Base-by-base conservation (phyloP, 2,113 vertebrate species). In the Pseudopipra pipra region DNA sequence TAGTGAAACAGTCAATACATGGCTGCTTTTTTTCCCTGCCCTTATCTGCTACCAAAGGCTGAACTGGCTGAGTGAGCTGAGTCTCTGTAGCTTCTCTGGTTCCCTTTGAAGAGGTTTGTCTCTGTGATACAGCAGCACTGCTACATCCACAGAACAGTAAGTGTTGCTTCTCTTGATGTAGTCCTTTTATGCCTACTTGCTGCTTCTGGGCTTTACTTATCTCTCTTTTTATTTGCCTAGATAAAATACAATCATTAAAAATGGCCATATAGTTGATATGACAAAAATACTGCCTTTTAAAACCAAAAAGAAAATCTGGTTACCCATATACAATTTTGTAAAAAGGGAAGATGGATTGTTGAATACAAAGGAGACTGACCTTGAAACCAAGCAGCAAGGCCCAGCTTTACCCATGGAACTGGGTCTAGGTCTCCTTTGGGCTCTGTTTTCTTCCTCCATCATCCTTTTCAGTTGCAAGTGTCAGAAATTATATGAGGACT, bases 31-130 rank as follows among this genome's bases (percentile, higher is more conserved):
- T 92, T 81, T 65, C n/a, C 96, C 95, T 96, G 91, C 95, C 76
- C 96, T 90, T 96, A 89, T 96, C 97, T 97, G 95, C 96, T 97
- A 97, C 97, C 94, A 95, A 97, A 93, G 97, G 97, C 97, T 98
- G 98, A 97, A 96, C 96, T 94, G 97, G 75, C 97, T 97, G 96
- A 97, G 91, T 96, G 97, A 97, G 90, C 93, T 62, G 87, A 91
- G 94, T 95, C 81, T 98, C 97, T 71, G 31, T 94, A 98, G 89
- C 71, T 98, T 92, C 97, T 98, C 95, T 95, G 94, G 44, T 33
- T 96, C 76, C 56, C 86, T 97, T 93, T 95, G 87, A 97, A 96
- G 95, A 95, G 81, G 95, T 97, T 97, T 97, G 94, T 97, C 97
- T 76, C 92, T 96, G 95, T 97, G 97, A 97, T 97, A 95, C 80